These are phyloP conservation scores for Apogon talboti DNA, from an alignment of 2,797 vertebrate species.

Conservation along the genomic window DNA sequence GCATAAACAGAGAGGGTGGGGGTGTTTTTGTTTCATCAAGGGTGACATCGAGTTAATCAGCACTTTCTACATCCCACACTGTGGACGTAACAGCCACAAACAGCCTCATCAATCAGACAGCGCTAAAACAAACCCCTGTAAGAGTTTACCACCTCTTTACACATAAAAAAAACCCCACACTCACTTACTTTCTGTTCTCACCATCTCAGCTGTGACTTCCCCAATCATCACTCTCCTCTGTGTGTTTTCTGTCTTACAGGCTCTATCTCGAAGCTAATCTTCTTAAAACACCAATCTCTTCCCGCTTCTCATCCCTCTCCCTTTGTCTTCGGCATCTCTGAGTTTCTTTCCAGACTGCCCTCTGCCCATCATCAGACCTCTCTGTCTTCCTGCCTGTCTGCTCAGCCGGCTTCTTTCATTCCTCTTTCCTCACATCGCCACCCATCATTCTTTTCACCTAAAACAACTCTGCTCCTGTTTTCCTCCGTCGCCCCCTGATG, in stretches of 20 bases:
- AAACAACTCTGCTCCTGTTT: slow-evolving; percentile 55
- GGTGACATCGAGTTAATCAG: slow-evolving; percentile 67
- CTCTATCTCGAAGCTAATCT: slow-evolving; percentile 67
- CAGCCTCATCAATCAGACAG: slow-evolving; percentile 71
- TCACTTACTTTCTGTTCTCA: slow-evolving; percentile 18
- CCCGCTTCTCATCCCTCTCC: slow-evolving; percentile 35
- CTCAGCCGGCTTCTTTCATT: slow-evolving; percentile 52
- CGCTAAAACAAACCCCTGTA: slow-evolving; percentile 63
- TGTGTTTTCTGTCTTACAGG: slow-evolving; percentile 35
- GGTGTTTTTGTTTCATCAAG: slow-evolving; percentile 31
- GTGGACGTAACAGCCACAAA: slow-evolving; percentile 55
- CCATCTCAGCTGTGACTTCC: slow-evolving; percentile 42
- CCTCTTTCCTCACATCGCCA: slow-evolving; percentile 62
- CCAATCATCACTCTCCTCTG: slow-evolving; percentile 45
- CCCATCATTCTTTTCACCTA: slow-evolving; percentile 65
- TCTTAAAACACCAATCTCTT: slow-evolving; percentile 63
- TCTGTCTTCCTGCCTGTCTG: slow-evolving; percentile 68
- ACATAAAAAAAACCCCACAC: background rate
- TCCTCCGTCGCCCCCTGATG: slow-evolving; percentile 32
- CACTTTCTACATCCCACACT: slow-evolving; percentile 35
- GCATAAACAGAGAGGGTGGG: background rate
- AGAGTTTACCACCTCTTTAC: slow-evolving; percentile 52
- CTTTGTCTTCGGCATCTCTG: slow-evolving; percentile 50
- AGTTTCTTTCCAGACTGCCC: slow-evolving; percentile 51
- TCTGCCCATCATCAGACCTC: slow-evolving; percentile 61